Evolutionary conservation across 2,888 invertebrate species (phyloP).

Genomic region (Nebria brevicollis): DNA sequence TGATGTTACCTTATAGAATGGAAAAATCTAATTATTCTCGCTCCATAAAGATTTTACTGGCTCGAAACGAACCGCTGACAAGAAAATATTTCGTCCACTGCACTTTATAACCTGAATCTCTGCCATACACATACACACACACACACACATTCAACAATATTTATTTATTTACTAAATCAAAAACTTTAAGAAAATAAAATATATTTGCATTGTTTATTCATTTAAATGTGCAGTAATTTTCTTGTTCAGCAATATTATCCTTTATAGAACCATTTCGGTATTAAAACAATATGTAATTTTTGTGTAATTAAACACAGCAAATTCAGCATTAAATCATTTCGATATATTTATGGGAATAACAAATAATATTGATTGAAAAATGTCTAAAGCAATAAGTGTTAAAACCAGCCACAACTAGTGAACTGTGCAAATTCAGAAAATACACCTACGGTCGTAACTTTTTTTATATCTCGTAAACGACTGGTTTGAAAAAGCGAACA

Average conservation of each 20-base stretch:
- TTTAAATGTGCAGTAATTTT: no score
- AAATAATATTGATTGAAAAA: neutral
- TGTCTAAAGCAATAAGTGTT: neutral
- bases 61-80: constrained; percentile 36
- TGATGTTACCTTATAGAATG: constrained; percentile 43
- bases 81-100: constrained; percentile 37
- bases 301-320: no score
- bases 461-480: constrained; percentile 6
- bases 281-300: no score
- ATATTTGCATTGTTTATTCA: no score
- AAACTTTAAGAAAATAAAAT: neutral
- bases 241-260: no score
- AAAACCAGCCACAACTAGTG: neutral
- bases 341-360: neutral
- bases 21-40: constrained; percentile 44
- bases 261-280: no score
- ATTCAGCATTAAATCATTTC: neutral
- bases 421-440: neutral
- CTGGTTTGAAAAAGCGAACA: constrained; percentile 4
- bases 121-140: neutral
- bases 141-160: neutral
- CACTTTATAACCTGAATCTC: constrained; percentile 21
- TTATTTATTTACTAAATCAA: neutral
- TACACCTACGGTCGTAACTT: constrained; percentile 1
- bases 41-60: constrained; percentile 43